Base-by-base conservation (phyloP, 2,888 invertebrate species). In the Zhengitettix transpicula region DNA sequence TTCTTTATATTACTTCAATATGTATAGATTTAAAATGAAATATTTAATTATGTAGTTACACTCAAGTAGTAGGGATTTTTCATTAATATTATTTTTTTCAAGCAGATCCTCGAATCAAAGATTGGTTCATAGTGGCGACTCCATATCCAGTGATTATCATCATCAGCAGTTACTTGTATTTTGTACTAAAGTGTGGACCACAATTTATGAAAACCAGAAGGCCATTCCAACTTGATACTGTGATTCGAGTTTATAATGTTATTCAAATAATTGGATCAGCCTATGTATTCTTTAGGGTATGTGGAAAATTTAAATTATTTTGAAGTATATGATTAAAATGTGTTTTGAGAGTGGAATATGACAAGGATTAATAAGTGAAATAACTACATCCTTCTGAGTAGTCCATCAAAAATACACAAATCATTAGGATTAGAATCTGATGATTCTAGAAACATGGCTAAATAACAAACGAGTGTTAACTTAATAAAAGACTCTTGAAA, bases 201-300 rank as follows among this genome's bases (percentile, higher is more conserved):
- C 69, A 68, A 11, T 79, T 79, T 66, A 94, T 94, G 92, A 77
- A 77, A 67, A 72, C 81, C 66, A 78, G 84, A 58, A 75, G 78
- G 63, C 79, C 93, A 0, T 84, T 80, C 68, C 72, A 82, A 12
- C 72, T 92, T 42, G 81, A 81, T 65, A 75, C 71, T 2, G 69
- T 85, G 42, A 82, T 93, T 65, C 78, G 83, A 61, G 75, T 79
- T 66, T 94, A 93, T 74, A 93, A 94, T 71, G 72, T 87, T n/a
- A 70, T 82, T 56, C 92, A 93, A 81, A 86, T 93, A 14, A 62
- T 80, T 3, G 77, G 84, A 41, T 87, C 86, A 65, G 74, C 77
- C n/a, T 73, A 78, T 62, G 76, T 85, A 52, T 82, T 85, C 68
- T 79, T 82, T 71, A 84, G 83, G 76, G 89, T 89, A 71, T 78